Evolutionary conservation across 2,888 invertebrate genomes (phyloP).

Genomic region (Myathropa florea): DNA sequence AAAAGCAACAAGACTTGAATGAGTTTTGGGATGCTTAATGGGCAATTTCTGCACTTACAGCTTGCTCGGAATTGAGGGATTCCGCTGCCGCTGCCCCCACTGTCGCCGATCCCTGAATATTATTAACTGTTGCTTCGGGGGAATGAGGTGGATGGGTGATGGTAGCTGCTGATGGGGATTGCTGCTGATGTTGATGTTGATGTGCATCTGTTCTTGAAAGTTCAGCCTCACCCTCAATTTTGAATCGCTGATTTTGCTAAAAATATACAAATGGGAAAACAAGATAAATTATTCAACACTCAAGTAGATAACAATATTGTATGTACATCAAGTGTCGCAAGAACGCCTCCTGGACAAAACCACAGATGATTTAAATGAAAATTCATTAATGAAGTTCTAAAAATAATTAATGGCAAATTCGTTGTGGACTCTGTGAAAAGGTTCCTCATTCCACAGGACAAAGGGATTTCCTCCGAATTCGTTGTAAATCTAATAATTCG

Average conservation of each 20-base stretch:
- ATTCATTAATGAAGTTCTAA: neutral
- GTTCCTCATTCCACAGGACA: neutral
- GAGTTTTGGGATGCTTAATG: slow-evolving; percentile 55
- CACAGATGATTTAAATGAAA: neutral
- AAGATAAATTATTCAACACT: neutral
- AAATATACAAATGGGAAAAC: slow-evolving; percentile 18
- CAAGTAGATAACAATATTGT: neutral
- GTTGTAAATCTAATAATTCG: neutral
- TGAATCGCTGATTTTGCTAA: slow-evolving; percentile 79
- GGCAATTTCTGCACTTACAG: slow-evolving; percentile 70
- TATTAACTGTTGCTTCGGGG: slow-evolving; percentile 65
- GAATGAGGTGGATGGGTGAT: slow-evolving; percentile 45
- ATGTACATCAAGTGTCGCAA: neutral
- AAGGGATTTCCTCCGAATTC: neutral
- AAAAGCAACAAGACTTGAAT: slow-evolving; percentile 19
- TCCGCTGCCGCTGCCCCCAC: slow-evolving; percentile 41
- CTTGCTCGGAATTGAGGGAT: slow-evolving; percentile 62
- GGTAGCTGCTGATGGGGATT: slow-evolving; percentile 33
- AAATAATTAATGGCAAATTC: neutral
- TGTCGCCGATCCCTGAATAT: slow-evolving; percentile 54
- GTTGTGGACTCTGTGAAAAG: neutral
- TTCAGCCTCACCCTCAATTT: slow-evolving; percentile 77
- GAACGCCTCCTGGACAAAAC: neutral
- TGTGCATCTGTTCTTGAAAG: slow-evolving; percentile 75
- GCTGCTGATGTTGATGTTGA: slow-evolving; percentile 45